Conservation (phyloP, 1,140 invertebrate species). For the Drosophila yakuba region DNA sequence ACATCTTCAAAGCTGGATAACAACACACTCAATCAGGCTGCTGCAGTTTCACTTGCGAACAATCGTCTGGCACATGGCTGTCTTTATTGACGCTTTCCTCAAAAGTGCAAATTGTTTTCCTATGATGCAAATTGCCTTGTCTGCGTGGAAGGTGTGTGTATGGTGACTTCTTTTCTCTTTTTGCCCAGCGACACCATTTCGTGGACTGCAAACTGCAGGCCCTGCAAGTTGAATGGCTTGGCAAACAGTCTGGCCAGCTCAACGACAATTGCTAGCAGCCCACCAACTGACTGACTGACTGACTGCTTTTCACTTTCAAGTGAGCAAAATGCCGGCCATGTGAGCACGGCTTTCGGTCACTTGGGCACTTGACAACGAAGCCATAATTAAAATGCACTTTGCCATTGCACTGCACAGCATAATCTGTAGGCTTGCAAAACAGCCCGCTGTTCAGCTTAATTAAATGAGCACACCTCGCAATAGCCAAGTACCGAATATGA, state of each 20-base stretch:
- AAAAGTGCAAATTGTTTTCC: constrained; percentile 41
- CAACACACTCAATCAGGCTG: constrained; percentile 55
- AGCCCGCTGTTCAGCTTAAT: constrained; percentile 55
- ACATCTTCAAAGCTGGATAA: constrained; percentile 20
- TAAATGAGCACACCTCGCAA: constrained; percentile 60
- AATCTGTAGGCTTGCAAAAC: constrained; percentile 56
- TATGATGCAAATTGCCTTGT: constrained; percentile 12
- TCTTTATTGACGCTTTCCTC: constrained; percentile 73
- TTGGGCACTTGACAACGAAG: constrained; percentile 40
- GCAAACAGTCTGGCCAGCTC: constrained; percentile 39
- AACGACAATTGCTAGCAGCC: neutral
- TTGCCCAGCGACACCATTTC: constrained; percentile 42
- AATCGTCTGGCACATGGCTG: constrained; percentile 24
- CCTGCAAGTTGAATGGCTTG: constrained; percentile 18
- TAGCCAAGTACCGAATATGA: constrained; percentile 14
- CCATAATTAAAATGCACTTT: constrained; percentile 80
- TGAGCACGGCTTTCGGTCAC: constrained; percentile 26
- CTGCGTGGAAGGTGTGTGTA: constrained; percentile 1
- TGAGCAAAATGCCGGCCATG: constrained; percentile 21
- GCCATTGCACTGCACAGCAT: constrained; percentile 38
- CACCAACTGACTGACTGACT: constrained; percentile 16
- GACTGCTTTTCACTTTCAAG: constrained; percentile 73
- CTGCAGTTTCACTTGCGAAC: constrained; percentile 62
- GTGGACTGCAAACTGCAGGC: constrained; percentile 52
- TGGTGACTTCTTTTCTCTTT: constrained; percentile 32